Evolutionary conservation across 2,797 vertebrate genomes (phyloP), one percentile per base, ranked within the genome.

Genomic region (Sebastes matsubarae): DNA sequence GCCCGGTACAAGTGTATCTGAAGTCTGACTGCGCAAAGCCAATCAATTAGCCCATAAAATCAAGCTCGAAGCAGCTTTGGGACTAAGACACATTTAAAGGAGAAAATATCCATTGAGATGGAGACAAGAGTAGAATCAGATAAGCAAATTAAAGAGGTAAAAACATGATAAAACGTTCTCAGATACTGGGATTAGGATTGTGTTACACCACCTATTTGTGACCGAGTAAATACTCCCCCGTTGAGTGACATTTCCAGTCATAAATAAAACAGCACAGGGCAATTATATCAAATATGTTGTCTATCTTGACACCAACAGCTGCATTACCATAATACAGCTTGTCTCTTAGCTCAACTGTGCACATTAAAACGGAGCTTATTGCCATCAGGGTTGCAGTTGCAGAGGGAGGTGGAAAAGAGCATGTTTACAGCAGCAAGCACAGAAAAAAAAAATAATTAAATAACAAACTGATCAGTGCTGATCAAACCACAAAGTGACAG

Each of bases 41-140:
- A 85, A 89, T 92, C 75, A 88, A 87, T 90, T 88, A 32, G 70
- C 69, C 80, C 22, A 82, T 86, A 83, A 89, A 84, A 83, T 79
- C 58, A 54, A 73, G 79, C 77, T 65, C 6, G 36, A 68, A 80
- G 67, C 77, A 69, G 60, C 59, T 73, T 70, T 42, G 30, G 27
- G 72, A 72, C 52, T 14, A 8, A 80, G 58, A 77, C 67, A 70
- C 52, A 83, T 52, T 79, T 32, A 81, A 67, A 38, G 27, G 24
- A 74, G 36, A 75, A 86, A 75, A 80, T 78, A 78, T 77, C 29
- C 71, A n/a, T 34, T n/a, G 14, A 32, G 32, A 81, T 68, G n/a
- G 29, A 42, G 36, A 36, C 50, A 63, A 16, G 11, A 22, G 57
- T 2, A 60, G 18, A 60, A 71, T 4, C 12, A 46, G 68, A 80